Evolutionary conservation across 2,113 vertebrate genomes (phyloP), one percentile per base, ranked within the genome.

Genomic region (Naja naja): DNA sequence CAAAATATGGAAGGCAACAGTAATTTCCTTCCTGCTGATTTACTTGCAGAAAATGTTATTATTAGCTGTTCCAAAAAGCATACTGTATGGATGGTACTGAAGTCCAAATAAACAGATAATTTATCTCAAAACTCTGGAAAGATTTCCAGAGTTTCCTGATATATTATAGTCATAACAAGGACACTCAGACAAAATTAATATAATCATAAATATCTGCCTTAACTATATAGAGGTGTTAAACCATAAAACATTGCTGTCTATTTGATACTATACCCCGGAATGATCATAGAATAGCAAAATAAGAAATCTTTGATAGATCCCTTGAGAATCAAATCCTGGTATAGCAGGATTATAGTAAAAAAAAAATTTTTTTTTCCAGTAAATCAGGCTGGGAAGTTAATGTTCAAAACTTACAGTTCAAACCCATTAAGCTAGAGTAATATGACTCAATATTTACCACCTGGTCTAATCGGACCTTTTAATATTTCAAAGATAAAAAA

Each of bases 121-220:
- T 9, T 18, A 88, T 1, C 5, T 91, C 43, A 55, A 92, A 94
- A 16, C 60, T 11, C 6, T 88, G 43, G 11, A 2, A 69, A 93
- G 90, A 87, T 8, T 12, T 94, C 23, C 0, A 8, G 20, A 91
- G 60, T 91, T 87, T 90, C 90, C 34, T 56, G 30, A 49, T 93
- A n/a, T 95, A 91, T 94, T 47, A 85, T 93, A 81, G 49, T 55
- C 87, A 86, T 90, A 1, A 91, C 8, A 93, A n/a, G 54, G 56
- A 93, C 64, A 69, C 0, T 12, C 94, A 90, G 87, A 95, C 91
- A 86, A 12, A 93, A 87, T 93, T 91, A 91, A 49, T 0, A 90
- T 87, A 56, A 53, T 10, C 43, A 47, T 88, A 89, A 85, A 90
- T 90, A 1, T 34, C 74, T 10, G 58, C 1, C 1, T 93, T 81